Evolutionary conservation across 2,113 vertebrate genomes (phyloP).

Genomic region (Thunnus thynnus): DNA sequence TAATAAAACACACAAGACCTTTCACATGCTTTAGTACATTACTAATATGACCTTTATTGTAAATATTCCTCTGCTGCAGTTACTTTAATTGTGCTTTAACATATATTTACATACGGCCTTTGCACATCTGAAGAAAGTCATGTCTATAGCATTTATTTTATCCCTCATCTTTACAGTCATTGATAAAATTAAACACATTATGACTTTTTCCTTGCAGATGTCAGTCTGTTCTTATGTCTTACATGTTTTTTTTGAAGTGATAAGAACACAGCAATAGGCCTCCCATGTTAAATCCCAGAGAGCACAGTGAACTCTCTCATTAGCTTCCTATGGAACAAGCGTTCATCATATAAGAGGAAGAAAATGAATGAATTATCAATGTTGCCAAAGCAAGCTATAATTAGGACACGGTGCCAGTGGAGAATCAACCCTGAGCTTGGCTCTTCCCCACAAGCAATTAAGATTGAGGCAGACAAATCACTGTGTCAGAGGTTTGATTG

Average conservation of each 20-base stretch:
- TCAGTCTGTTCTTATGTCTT: background rate
- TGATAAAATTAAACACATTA: too few species aligned
- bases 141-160: too few species aligned
- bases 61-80: too few species aligned
- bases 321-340: conserved; percentile 28
- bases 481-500: conserved; percentile 80
- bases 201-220: too few species aligned
- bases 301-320: conserved; percentile 5
- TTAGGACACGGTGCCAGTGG: conserved; percentile 68
- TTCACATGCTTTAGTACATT: too few species aligned
- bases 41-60: too few species aligned
- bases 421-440: conserved; percentile 67
- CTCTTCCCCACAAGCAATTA: conserved; percentile 76
- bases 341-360: conserved; percentile 27
- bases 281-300: background rate
- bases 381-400: conserved; percentile 79
- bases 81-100: too few species aligned
- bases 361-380: conserved; percentile 50
- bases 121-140: too few species aligned
- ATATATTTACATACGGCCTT: too few species aligned
- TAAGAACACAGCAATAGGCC: background rate
- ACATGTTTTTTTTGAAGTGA: background rate
- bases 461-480: conserved; percentile 77
- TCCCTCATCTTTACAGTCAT: too few species aligned
- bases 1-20: too few species aligned